Evolutionary conservation across 2,113 vertebrate species (phyloP).

Genomic region (Synodontis membranacea): DNA sequence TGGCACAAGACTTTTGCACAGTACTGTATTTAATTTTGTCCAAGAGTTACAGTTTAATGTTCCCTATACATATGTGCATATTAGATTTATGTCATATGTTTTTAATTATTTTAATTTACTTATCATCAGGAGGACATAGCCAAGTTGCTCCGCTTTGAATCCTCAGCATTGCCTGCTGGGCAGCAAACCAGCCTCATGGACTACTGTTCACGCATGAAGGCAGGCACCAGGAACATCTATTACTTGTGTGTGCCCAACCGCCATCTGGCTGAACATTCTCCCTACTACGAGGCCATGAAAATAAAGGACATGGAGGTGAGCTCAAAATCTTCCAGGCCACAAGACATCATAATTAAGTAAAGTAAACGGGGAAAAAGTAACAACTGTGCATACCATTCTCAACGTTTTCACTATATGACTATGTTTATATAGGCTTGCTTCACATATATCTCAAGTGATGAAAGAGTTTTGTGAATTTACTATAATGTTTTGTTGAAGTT

Average conservation of each 20-base stretch:
- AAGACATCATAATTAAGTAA: not conserved
- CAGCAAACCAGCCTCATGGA: slow-evolving; percentile 87
- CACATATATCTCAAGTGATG: no score
- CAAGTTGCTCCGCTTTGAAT: slow-evolving; percentile 88
- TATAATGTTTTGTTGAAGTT: no score
- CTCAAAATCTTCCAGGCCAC: not conserved
- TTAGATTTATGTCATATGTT: not conserved
- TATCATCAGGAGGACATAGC: slow-evolving; percentile 86
- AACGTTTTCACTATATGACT: not conserved
- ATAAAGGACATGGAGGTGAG: slow-evolving; percentile 92
- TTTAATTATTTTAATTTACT: not conserved
- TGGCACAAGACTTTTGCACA: no score
- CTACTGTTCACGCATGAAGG: slow-evolving; percentile 86
- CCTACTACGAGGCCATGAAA: slow-evolving; percentile 96
- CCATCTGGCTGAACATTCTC: slow-evolving; percentile 88
- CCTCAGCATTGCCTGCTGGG: slow-evolving; percentile 81
- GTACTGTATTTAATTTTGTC: not conserved
- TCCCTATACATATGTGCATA: not conserved
- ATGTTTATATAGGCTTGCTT: not conserved
- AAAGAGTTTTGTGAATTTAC: no score
- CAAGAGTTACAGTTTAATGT: not conserved
- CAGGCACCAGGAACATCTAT: slow-evolving; percentile 91
- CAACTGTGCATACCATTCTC: not conserved
- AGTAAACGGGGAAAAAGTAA: not conserved
- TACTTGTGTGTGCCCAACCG: slow-evolving; percentile 92